A percentile compares a stretch with the other conserved stretches of the same genome.
Evolutionary conservation across 2,888 invertebrate species (phyloP).

Genomic region (Vesta saturnalis): DNA sequence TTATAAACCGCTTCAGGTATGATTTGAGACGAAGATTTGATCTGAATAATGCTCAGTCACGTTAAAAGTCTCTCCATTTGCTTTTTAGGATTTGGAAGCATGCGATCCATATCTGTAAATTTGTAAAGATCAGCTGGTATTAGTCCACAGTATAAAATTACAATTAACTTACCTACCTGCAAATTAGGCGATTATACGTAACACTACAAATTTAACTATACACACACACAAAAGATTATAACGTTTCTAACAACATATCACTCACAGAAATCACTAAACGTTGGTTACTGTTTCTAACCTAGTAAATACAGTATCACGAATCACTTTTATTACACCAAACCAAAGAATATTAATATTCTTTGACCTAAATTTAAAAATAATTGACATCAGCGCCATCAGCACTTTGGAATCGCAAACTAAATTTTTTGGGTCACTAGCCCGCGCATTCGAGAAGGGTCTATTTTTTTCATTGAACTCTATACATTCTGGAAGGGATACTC

Average conservation of each 20-base stretch:
- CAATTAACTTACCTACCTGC: too few relatives aligned
- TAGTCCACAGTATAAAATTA: too few relatives aligned
- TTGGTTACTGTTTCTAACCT: too few relatives aligned
- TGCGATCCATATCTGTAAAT: conserved; percentile 9
- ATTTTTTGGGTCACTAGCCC: neutral
- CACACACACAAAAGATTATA: neutral
- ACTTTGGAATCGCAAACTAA: neutral
- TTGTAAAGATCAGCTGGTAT: neutral
- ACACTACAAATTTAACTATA: too few relatives aligned
- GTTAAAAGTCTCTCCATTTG: conserved; percentile 5
- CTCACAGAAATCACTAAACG: neutral
- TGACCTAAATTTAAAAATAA: neutral
- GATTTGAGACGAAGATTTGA: neutral
- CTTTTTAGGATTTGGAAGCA: neutral
- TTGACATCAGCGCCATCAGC: neutral
- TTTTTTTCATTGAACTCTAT: too few relatives aligned
- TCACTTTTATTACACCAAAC: neutral
- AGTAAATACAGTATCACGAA: neutral
- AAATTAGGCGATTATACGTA: too few relatives aligned
- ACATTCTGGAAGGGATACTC: too few relatives aligned
- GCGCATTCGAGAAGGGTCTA: too few relatives aligned
- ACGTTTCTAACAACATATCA: conserved; percentile 1
- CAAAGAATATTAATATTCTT: too few relatives aligned
- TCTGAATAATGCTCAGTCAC: conserved; percentile 5
- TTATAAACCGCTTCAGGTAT: neutral